phyloP scores from a whole-genome alignment of 2,113 vertebrate species.

The Myanophis thanlyinensis region DNA sequence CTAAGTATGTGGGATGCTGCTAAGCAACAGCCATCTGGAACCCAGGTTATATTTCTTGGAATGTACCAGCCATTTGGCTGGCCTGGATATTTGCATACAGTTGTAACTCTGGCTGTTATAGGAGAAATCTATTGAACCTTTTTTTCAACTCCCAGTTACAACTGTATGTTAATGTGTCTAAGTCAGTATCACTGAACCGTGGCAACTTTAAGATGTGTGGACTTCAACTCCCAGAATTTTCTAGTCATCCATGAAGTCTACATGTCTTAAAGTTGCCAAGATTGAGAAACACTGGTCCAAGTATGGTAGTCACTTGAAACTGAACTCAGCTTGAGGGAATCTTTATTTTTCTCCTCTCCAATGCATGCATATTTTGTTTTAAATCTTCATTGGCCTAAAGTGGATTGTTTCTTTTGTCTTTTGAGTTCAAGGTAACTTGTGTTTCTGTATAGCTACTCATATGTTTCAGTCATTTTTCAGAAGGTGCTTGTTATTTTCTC shows the following conservation, averaged over 20 bases:
- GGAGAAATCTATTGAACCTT: not conserved
- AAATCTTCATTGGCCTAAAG: not conserved
- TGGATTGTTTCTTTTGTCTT: not conserved
- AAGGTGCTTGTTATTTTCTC: not conserved
- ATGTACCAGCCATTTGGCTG: not conserved
- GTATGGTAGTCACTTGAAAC: not conserved
- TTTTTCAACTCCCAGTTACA: not conserved
- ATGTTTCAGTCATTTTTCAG: not conserved
- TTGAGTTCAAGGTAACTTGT: not conserved
- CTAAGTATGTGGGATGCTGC: not conserved
- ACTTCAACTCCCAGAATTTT: not conserved
- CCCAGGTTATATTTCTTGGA: not conserved
- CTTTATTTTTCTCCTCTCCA: not conserved
- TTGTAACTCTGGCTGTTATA: not conserved
- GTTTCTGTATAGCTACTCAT: not conserved
- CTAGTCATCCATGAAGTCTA: not conserved
- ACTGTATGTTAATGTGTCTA: not conserved
- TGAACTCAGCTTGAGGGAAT: not conserved
- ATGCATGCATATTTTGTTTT: not conserved
- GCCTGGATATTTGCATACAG: not conserved
- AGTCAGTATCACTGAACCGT: not conserved
- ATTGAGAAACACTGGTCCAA: not conserved
- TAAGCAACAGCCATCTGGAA: constrained; percentile 4
- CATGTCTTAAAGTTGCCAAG: not conserved
- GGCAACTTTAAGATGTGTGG: not conserved